These are phyloP conservation scores for Andinoacara biseriatus DNA, from an alignment of 2,113 vertebrate species.

Conservation along the genomic window DNA sequence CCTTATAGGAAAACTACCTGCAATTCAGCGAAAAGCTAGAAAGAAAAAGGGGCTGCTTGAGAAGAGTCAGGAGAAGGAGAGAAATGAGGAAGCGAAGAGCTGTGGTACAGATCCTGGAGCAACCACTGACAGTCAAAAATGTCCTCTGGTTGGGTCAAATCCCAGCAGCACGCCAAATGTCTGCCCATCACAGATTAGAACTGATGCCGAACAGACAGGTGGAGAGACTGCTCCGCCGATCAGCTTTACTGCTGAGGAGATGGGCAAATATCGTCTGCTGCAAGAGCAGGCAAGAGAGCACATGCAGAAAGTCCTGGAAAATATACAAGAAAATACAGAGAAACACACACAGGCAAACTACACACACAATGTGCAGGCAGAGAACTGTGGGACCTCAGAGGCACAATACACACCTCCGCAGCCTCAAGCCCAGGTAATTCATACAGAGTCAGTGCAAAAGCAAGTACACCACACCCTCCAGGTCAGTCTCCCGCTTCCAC, in stretches of 20 bases:
- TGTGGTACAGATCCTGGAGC: not conserved
- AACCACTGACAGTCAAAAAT: conserved; percentile 43
- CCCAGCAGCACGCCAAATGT: conserved; percentile 70
- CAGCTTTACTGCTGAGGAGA: conserved; percentile 93
- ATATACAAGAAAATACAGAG: conserved; percentile 79
- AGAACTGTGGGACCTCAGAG: conserved; percentile 23
- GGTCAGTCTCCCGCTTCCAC: conserved; percentile 40
- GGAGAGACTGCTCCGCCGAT: conserved; percentile 84
- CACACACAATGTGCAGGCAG: conserved; percentile 21
- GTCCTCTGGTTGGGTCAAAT: conserved; percentile 77
- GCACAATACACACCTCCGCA: conserved; percentile 70
- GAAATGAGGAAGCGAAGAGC: conserved; percentile 27
- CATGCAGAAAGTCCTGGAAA: conserved; percentile 91
- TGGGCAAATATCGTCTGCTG: conserved; percentile 93
- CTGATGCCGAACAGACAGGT: conserved; percentile 76
- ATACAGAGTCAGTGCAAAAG: conserved; percentile 50
- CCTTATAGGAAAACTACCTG: conserved; percentile 82
- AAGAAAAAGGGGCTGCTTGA: conserved; percentile 62
- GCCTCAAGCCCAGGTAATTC: conserved; percentile 74
- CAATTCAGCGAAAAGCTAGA: conserved; percentile 70
- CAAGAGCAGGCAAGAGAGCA: conserved; percentile 96
- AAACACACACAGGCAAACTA: conserved; percentile 68
- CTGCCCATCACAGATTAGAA: conserved; percentile 72
- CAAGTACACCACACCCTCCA: conserved; percentile 48
- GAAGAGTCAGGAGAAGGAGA: conserved; percentile 64